Conservation (phyloP, 2,797 vertebrate species). For the Glossophaga mutica region DNA sequence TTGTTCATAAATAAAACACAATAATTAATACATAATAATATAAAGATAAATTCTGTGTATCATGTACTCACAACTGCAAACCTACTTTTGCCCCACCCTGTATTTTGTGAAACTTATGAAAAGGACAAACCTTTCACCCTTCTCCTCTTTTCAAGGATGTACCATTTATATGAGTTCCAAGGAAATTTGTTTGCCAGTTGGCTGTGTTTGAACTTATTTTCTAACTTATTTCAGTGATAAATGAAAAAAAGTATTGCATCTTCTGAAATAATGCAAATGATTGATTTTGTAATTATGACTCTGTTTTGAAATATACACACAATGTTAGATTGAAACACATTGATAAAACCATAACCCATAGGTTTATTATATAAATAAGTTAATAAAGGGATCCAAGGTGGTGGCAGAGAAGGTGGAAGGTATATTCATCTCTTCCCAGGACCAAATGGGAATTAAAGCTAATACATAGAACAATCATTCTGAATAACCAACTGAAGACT, state of each 20-base stretch:
- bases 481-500: not conserved
- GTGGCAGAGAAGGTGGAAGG: not conserved
- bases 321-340: not conserved
- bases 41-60: no score
- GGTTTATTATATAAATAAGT: not conserved
- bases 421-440: not conserved
- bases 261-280: not conserved
- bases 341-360: not conserved
- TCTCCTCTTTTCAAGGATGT: conserved; percentile 40
- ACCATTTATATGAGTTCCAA: conserved; percentile 35
- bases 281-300: not conserved
- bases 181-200: conserved; percentile 35
- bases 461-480: not conserved
- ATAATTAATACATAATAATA: no score
- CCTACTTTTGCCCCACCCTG: not conserved
- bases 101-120: conserved; percentile 62
- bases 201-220: conserved; percentile 24
- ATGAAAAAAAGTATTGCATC: conserved; percentile 17
- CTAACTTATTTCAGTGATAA: not conserved
- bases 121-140: not conserved
- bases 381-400: not conserved
- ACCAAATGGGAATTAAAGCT: not conserved
- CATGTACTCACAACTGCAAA: no score
- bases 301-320: not conserved
- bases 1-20: no score